phyloP scores from a whole-genome alignment of 1,140 invertebrate genomes.

The Himalopsyche phryganea region DNA sequence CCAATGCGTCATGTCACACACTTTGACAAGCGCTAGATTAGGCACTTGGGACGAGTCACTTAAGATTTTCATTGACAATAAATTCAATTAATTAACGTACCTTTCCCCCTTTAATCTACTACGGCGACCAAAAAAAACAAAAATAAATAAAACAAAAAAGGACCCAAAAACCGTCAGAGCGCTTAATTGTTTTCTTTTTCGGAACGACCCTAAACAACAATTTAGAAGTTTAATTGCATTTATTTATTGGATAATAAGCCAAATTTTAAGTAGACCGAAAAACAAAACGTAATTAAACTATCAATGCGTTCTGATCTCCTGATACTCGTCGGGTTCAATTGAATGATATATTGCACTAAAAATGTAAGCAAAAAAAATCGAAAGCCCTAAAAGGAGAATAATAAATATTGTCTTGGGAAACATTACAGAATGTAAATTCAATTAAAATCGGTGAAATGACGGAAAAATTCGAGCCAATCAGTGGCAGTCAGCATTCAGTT shows the following conservation, averaged over 20 bases:
- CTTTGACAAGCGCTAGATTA: conserved; percentile 12
- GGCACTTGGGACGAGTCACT: conserved; percentile 21
- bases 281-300: no score
- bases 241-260: conserved; percentile 9
- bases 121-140: conserved; percentile 5
- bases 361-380: no score
- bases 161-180: background rate
- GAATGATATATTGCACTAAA: no score
- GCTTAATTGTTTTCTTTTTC: conserved; percentile 25
- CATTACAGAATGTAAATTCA: no score
- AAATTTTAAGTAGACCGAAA: background rate
- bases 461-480: no score
- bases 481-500: no score
- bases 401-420: no score
- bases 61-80: conserved; percentile 32
- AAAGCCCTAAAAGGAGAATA: no score
- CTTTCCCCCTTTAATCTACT: conserved; percentile 17
- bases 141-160: conserved; percentile 1
- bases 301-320: no score
- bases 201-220: conserved; percentile 15
- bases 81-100: conserved; percentile 34
- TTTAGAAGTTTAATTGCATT: conserved; percentile 20
- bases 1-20: no score
- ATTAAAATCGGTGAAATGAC: no score
- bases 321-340: no score